These are phyloP conservation scores for Fabriciana adippe DNA, from an alignment of 2,888 invertebrate genomes.

Conservation along the genomic window DNA sequence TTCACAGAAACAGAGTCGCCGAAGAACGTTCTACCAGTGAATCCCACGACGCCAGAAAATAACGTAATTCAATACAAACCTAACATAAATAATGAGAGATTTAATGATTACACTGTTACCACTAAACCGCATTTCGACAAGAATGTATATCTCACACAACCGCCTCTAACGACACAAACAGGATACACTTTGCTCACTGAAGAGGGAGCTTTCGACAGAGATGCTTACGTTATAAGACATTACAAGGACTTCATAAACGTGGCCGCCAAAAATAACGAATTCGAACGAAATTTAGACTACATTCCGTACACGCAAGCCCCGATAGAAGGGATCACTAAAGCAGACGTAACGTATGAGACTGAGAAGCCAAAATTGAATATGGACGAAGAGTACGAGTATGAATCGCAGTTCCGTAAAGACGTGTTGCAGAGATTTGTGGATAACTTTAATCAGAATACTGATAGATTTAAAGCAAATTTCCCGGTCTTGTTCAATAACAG, in stretches of 20 bases:
- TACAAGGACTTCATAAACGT: constrained; percentile 62
- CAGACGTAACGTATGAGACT: constrained; percentile 41
- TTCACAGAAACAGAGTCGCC: constrained; percentile 46
- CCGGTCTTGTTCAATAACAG: constrained; percentile 70
- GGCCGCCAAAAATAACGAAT: constrained; percentile 54
- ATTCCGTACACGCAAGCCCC: constrained; percentile 48
- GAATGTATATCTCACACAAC: constrained; percentile 48
- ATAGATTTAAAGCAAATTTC: constrained; percentile 63
- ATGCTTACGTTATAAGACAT: constrained; percentile 64
- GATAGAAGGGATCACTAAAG: constrained; percentile 46
- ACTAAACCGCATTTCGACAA: constrained; percentile 32
- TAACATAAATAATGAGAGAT: constrained; percentile 8
- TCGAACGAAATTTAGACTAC: constrained; percentile 51
- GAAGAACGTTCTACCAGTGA: constrained; percentile 38
- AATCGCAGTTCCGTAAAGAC: constrained; percentile 59
- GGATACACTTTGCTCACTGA: constrained; percentile 42
- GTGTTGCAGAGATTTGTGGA: constrained; percentile 64
- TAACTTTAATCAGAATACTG: constrained; percentile 68
- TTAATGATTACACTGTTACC: constrained; percentile 8
- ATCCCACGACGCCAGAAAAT: constrained; percentile 12
- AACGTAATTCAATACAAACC: background rate
- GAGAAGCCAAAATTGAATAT: constrained; percentile 39
- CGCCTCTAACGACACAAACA: constrained; percentile 42
- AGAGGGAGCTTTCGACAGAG: constrained; percentile 55
- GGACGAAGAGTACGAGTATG: constrained; percentile 62